Percentiles rank a stretch among this genome's conserved stretches.
Evolutionary conservation across 2,888 invertebrate genomes (phyloP).

Genomic region (Meghimatium bilineatum): DNA sequence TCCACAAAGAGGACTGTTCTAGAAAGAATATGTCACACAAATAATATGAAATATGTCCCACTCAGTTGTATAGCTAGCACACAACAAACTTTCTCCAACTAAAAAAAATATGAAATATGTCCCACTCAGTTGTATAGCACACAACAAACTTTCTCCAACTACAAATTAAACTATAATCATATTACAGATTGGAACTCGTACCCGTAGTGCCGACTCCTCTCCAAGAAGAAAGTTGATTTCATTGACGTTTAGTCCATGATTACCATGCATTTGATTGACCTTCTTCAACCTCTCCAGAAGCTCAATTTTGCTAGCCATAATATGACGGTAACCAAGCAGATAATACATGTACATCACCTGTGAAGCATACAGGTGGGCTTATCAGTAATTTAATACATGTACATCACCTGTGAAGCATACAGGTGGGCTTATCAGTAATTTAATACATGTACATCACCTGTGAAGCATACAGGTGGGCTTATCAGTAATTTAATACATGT

Average conservation of each 20-base stretch:
- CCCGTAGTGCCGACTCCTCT: constrained; percentile 26
- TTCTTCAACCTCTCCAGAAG: constrained; percentile 58
- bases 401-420: constrained; percentile 49
- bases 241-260: constrained; percentile 53
- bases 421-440: not conserved
- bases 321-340: constrained; percentile 89
- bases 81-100: no score
- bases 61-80: no score
- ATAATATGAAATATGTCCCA: no score
- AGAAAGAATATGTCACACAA: no score
- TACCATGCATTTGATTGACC: constrained; percentile 64
- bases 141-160: not conserved
- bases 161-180: not conserved
- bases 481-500: no score
- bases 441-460: no score
- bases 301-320: constrained; percentile 40
- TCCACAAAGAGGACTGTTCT: no score
- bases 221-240: constrained; percentile 40
- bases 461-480: no score
- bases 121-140: no score
- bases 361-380: no score
- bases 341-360: no score
- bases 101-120: no score
- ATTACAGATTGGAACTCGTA: not conserved
- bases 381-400: constrained; percentile 86